Conservation (phyloP, 2,888 invertebrate genomes). For the Ennomos fuscantarius region DNA sequence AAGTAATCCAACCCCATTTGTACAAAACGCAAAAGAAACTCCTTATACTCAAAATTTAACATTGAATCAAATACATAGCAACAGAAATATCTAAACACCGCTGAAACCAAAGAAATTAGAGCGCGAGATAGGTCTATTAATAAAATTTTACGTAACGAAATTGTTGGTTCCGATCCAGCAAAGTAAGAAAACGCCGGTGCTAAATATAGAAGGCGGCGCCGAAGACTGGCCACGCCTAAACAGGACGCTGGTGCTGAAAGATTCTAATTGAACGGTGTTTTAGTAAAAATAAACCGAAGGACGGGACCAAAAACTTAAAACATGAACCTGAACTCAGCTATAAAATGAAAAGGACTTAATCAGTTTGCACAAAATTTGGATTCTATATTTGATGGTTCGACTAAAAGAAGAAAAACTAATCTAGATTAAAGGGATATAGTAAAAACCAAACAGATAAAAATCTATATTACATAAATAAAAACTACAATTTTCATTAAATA, state of each 20-base stretch:
- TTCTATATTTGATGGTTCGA: no score
- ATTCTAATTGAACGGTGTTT: constrained; percentile 40
- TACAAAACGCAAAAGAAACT: not conserved
- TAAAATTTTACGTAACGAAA: constrained; percentile 62
- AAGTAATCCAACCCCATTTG: no score
- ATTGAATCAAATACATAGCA: constrained; percentile 15
- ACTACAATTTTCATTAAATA: no score
- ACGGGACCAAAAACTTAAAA: not conserved
- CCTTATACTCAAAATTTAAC: not conserved
- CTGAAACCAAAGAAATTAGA: constrained; percentile 48
- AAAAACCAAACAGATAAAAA: no score
- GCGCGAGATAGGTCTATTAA: constrained; percentile 57
- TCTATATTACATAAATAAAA: no score
- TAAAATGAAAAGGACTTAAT: no score
- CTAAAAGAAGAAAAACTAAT: no score
- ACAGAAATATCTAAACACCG: constrained; percentile 34
- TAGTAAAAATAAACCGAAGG: constrained; percentile 33
- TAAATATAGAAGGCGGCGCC: constrained; percentile 68
- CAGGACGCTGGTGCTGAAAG: constrained; percentile 53
- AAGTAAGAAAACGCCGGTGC: constrained; percentile 53
- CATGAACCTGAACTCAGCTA: not conserved
- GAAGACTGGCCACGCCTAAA: constrained; percentile 56
- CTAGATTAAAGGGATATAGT: no score
- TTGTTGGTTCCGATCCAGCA: constrained; percentile 38
- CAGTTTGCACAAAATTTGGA: no score